phyloP scores from a whole-genome alignment of 2,113 vertebrate species.

The Xyrauchen texanus region DNA sequence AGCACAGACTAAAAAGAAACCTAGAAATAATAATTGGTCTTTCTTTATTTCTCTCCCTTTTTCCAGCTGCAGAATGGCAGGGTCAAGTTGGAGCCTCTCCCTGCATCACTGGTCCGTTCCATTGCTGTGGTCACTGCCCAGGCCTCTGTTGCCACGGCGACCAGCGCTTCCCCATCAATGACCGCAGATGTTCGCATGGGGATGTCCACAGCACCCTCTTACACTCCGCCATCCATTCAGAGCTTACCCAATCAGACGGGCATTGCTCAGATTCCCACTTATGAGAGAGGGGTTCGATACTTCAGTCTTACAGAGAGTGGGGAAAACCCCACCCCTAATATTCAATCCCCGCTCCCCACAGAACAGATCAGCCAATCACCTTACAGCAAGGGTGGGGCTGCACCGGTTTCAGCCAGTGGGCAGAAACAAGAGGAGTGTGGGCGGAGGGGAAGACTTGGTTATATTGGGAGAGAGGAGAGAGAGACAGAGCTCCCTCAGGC shows the following conservation, averaged over 20 bases:
- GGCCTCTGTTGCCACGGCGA: constrained; percentile 76
- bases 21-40: neutral
- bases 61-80: constrained; percentile 82
- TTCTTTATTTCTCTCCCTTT: neutral
- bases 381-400: constrained; percentile 61
- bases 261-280: constrained; percentile 54
- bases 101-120: constrained; percentile 78
- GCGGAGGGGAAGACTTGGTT: constrained; percentile 69
- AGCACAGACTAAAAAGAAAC: neutral
- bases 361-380: constrained; percentile 33
- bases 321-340: constrained; percentile 70
- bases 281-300: constrained; percentile 74
- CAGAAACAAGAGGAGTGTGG: constrained; percentile 55
- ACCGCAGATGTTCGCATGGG: constrained; percentile 70
- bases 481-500: constrained; percentile 44
- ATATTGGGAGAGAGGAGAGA: constrained; percentile 70
- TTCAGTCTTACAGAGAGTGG: constrained; percentile 73
- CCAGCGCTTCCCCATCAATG: constrained; percentile 65
- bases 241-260: constrained; percentile 60
- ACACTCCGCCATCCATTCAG: constrained; percentile 58
- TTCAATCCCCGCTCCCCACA: constrained; percentile 68
- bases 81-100: constrained; percentile 82
- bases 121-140: constrained; percentile 78
- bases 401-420: constrained; percentile 33
- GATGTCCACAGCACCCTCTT: constrained; percentile 61